Evolutionary conservation across 2,888 invertebrate species (phyloP).

Genomic region (Loripinus fragilis): DNA sequence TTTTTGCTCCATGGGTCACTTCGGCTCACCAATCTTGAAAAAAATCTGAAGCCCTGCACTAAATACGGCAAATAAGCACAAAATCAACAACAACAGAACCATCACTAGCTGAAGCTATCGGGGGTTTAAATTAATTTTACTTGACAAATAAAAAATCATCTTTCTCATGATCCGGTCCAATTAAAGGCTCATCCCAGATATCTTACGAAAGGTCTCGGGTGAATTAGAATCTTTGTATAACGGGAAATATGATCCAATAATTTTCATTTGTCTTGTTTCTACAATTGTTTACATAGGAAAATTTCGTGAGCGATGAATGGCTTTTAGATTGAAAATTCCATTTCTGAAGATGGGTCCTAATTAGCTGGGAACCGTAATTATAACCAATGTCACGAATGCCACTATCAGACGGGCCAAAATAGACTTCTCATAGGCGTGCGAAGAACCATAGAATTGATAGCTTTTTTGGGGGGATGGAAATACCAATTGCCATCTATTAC

Average conservation of each 20-base stretch:
- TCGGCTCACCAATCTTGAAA: too few species aligned
- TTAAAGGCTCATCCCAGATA: not conserved
- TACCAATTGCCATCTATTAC: not conserved
- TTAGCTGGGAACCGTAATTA: constrained; percentile 4
- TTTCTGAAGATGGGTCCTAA: constrained; percentile 18
- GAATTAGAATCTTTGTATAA: constrained; percentile 9
- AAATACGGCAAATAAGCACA: too few species aligned
- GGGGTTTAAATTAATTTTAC: too few species aligned
- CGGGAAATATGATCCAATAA: constrained; percentile 11
- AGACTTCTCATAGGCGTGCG: not conserved
- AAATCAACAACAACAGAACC: too few species aligned
- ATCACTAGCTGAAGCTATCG: too few species aligned
- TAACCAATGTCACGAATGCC: not conserved
- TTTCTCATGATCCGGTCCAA: too few species aligned
- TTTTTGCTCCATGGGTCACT: too few species aligned
- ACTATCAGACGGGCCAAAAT: constrained; percentile 2
- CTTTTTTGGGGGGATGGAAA: not conserved
- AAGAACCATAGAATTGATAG: constrained; percentile 23
- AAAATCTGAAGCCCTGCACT: too few species aligned
- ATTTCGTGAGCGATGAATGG: constrained; percentile 18
- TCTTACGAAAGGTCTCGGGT: not conserved
- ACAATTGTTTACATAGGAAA: constrained; percentile 8
- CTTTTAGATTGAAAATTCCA: constrained; percentile 13
- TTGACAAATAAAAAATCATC: too few species aligned
- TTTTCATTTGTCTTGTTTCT: constrained; percentile 17